Evolutionary conservation across 2,113 vertebrate species (phyloP), one percentile per base, ranked within the genome.

Genomic region (Xerus inauris): DNA sequence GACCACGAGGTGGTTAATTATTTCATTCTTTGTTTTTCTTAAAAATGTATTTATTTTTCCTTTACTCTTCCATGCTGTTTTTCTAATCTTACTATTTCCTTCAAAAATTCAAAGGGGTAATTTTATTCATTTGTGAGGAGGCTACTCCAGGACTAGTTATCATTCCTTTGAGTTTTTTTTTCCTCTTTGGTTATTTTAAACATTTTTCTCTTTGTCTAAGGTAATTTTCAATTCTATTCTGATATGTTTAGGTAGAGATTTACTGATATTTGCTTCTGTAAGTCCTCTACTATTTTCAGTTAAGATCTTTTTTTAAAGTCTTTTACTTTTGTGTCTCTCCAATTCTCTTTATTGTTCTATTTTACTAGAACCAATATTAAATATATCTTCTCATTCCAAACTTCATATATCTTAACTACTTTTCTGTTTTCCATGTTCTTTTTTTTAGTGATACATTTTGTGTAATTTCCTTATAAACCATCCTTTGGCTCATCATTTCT

Each of bases 181-280:
- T 47, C 26, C 26, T 38, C 5, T 92, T 45, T 80, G 17, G 14
- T 95, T 82, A 45, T 19, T 65, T 93, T 67, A 38, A 81, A 45
- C 59, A 42, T 73, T 81, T 75, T 93, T 71, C n/a, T 75, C 14
- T 82, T 62, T 73, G 24, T 72, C 49, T 86, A 47, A 82, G 65
- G 6, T 62, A 75, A 86, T 75, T 93, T 95, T 54, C 20, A 90
- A 51, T 76, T 77, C 62, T 93, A 64, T 30, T 93, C 42, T 82
- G n/a, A 45, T 82, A 8, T 90, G 19, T 82, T 87, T 81, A 71
- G 59, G 26, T 45, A 69, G 64, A 81, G 16, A 38, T 64, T 96
- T 90, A 95, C 47, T 87, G 32, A 62, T 85, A n/a, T 67, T 87
- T 93, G n/a, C 30, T 19, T 82, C 38, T 64, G 67, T 62, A 28